phyloP scores from a whole-genome alignment of 23 tunicate species.

The Oikopleura dioica region DNA sequence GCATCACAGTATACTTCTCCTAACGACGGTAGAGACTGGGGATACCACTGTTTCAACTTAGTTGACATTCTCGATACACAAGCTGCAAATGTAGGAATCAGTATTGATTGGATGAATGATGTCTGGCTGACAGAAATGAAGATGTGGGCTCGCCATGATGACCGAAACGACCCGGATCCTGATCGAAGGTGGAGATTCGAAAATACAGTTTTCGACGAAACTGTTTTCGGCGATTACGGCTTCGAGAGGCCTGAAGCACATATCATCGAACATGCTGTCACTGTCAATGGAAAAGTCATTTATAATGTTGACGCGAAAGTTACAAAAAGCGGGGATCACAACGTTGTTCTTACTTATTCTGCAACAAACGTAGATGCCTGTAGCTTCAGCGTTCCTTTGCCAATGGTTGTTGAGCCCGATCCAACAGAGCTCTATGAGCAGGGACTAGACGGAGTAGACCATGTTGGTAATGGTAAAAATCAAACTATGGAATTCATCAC shows the following conservation, averaged over 20 bases:
- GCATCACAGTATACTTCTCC: neutral
- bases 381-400: neutral
- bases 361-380: neutral
- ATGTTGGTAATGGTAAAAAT: no score
- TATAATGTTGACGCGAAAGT: neutral
- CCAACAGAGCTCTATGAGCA: no score
- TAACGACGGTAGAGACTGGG: neutral
- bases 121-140: neutral
- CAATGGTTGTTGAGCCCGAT: neutral
- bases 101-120: neutral
- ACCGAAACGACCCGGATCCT: neutral
- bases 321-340: neutral
- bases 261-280: neutral
- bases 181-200: neutral
- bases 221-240: slow-evolving; percentile 2
- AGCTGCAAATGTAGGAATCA: neutral
- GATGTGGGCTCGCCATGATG: neutral
- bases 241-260: neutral
- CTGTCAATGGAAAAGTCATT: neutral
- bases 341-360: neutral
- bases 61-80: neutral
- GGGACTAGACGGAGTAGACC: no score
- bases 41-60: neutral
- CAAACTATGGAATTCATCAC: no score
- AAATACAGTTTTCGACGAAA: neutral